Base-by-base conservation (phyloP, 2,113 vertebrate genomes). In the Salvelinus fontinalis region DNA sequence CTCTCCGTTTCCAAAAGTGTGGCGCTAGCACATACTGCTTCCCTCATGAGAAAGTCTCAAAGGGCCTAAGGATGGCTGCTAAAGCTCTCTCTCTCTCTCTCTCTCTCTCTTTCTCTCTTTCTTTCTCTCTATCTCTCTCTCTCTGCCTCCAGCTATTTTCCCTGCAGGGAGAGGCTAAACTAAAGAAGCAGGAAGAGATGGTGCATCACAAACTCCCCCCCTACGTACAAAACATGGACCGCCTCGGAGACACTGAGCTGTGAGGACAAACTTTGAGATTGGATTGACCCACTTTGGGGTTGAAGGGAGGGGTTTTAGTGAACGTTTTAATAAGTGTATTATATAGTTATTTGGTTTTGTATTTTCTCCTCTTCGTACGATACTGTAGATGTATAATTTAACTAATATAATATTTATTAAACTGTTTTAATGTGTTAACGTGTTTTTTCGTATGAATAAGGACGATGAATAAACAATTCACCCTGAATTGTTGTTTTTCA, bases 191-290 rank as follows among this genome's bases (percentile, higher is more conserved):
- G 6, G 92, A 90, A 60, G 92, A 94, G 13, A 75, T 90, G 49
- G 82, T 89, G 12, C 97, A 97, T 66, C 98, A 99, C 91, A 98
- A 94, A 71, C 86, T 99, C 79, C 97, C 98, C 11, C 78, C 93
- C 0, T 99, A 99, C 0, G 96, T 99, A 76, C 95, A 96, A 89
- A 97, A 94, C 86, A 99, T 98, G 96, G 98, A 99, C 92, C 96
- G 96, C 3, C 94, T 99, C 2, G 98, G 96, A 79, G 97, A 99
- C 90, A 97, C 96, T 4, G 97, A 99, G 90, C 94, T 98, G 98
- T 98, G 93, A 98, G 95, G 80, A 75, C 75, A 26, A 16, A 73
- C 67, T 79, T 68, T 77, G 62, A 51, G 31, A 84, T 51, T 51
- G 71, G 75, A 80, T 71, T 80, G 65, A 73, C 48, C 54, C 27